Evolutionary conservation across 2,888 invertebrate species (phyloP).

Genomic region (Trissolcus japonicus): DNA sequence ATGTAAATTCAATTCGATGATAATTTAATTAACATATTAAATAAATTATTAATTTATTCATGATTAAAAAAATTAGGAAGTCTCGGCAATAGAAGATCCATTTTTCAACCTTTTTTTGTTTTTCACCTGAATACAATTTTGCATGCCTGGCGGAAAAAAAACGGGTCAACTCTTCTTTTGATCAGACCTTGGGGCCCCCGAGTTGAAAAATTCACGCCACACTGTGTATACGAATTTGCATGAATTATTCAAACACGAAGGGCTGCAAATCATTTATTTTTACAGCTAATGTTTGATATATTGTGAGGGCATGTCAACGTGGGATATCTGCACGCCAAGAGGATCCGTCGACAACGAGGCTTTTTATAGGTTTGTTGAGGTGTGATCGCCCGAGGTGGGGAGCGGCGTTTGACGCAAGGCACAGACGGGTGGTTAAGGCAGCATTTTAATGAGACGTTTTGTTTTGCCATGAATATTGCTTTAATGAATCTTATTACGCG

Average conservation of each 20-base stretch:
- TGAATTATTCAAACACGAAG: constrained; percentile 32
- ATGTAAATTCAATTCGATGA: no score
- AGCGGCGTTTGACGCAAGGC: background rate
- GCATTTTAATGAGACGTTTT: constrained; percentile 43
- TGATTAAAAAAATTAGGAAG: no score
- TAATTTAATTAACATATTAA: no score
- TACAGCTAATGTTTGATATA: constrained; percentile 35
- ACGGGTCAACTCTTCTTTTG: background rate
- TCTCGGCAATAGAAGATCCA: no score
- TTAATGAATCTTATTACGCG: constrained; percentile 43
- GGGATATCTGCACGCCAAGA: constrained; percentile 24
- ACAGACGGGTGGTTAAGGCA: constrained; percentile 9
- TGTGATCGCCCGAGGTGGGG: constrained; percentile 23
- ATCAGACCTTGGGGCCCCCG: constrained; percentile 8
- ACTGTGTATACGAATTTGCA: background rate
- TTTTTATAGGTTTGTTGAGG: constrained; percentile 34
- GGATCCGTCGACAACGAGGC: constrained; percentile 3
- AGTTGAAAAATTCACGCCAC: constrained; percentile 35
- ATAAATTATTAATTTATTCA: no score
- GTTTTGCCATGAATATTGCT: constrained; percentile 37
- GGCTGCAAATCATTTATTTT: constrained; percentile 39
- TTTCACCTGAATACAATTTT: no score
- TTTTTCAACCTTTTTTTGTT: no score
- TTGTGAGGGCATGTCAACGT: constrained; percentile 27
- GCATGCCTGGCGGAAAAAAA: background rate